Conservation (phyloP, 2,888 invertebrate genomes). For the Abscondita cerata region DNA sequence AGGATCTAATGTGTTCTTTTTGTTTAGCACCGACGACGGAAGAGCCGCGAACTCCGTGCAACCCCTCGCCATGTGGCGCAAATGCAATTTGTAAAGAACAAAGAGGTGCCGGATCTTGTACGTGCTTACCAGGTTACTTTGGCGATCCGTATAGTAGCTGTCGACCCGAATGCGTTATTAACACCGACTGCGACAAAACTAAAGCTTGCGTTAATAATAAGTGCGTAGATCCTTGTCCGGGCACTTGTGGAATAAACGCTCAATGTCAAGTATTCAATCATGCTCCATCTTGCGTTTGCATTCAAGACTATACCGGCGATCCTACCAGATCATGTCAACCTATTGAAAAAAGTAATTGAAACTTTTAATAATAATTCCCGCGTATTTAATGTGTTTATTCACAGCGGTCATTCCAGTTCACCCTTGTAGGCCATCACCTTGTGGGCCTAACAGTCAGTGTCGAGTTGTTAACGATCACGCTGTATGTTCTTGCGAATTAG, state of each 20-base stretch:
- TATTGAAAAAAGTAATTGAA: slow-evolving; percentile 51
- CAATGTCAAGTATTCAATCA: slow-evolving; percentile 70
- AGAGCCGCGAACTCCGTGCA: slow-evolving; percentile 63
- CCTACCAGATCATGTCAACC: slow-evolving; percentile 62
- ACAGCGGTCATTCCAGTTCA: slow-evolving; percentile 48
- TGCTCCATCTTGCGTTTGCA: slow-evolving; percentile 70
- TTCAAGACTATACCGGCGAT: slow-evolving; percentile 66
- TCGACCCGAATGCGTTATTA: slow-evolving; percentile 72
- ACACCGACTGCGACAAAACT: slow-evolving; percentile 69
- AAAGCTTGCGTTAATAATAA: slow-evolving; percentile 73
- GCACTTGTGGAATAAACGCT: slow-evolving; percentile 66
- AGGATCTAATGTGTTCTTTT: not conserved
- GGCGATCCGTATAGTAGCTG: slow-evolving; percentile 72
- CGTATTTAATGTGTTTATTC: slow-evolving; percentile 11
- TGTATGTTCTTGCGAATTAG: slow-evolving; percentile 67
- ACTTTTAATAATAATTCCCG: not conserved
- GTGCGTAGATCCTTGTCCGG: slow-evolving; percentile 67
- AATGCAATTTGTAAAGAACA: slow-evolving; percentile 71
- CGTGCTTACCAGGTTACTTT: slow-evolving; percentile 68
- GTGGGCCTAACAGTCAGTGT: slow-evolving; percentile 72
- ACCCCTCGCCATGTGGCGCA: slow-evolving; percentile 72
- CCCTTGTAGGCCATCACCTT: slow-evolving; percentile 70
- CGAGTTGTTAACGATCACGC: slow-evolving; percentile 68
- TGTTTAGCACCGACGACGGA: slow-evolving; percentile 60
- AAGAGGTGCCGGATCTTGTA: slow-evolving; percentile 70